These are phyloP conservation scores for Medauroidea extradentata DNA, from an alignment of 1,140 invertebrate species.

Conservation along the genomic window DNA sequence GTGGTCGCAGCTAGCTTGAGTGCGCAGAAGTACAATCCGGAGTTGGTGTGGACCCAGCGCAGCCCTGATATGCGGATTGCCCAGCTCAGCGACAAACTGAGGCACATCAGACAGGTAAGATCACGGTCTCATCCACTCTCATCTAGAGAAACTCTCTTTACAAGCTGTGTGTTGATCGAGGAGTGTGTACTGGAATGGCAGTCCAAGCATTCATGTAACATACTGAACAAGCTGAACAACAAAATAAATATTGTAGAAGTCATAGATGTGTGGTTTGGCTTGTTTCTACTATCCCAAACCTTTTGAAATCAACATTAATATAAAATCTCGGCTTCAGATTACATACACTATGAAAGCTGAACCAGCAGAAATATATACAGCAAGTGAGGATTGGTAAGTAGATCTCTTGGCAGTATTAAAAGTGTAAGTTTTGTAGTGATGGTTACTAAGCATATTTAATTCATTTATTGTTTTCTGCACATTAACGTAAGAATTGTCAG, in stretches of 20 bases:
- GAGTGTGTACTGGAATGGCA: not conserved
- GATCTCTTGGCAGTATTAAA: too few species aligned
- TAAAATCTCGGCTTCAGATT: too few species aligned
- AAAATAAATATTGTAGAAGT: too few species aligned
- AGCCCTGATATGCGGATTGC: slow-evolving; percentile 51
- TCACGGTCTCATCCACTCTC: not conserved
- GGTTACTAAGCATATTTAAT: too few species aligned
- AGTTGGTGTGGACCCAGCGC: slow-evolving; percentile 49
- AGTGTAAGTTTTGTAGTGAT: too few species aligned
- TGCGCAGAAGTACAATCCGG: slow-evolving; percentile 63
- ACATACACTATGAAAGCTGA: too few species aligned
- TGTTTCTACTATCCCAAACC: not conserved
- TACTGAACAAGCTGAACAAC: too few species aligned
- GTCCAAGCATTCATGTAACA: not conserved
- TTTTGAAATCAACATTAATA: slow-evolving; percentile 5
- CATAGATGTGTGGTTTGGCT: not conserved
- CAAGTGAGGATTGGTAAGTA: too few species aligned
- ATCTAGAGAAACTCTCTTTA: not conserved
- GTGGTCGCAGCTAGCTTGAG: slow-evolving; percentile 54
- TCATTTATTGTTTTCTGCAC: too few species aligned
- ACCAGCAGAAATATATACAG: too few species aligned
- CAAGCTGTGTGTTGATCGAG: not conserved
- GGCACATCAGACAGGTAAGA: slow-evolving; percentile 59
- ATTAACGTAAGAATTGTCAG: too few species aligned
- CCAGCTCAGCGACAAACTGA: slow-evolving; percentile 56